These are phyloP conservation scores for Jordanella pulchra DNA, from an alignment of 2,797 vertebrate species.

Conservation along the genomic window DNA sequence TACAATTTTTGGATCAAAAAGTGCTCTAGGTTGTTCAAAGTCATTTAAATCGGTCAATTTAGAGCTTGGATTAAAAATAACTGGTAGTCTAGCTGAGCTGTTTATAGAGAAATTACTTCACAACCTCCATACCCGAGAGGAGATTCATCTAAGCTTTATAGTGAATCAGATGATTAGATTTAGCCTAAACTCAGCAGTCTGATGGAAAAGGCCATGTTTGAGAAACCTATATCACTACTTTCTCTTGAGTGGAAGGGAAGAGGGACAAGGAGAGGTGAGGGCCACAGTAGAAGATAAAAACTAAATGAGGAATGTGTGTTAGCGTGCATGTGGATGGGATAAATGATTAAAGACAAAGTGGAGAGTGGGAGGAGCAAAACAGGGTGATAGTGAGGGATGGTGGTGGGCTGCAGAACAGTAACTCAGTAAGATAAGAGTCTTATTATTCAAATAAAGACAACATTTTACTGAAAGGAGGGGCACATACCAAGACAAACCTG, in stretches of 20 bases:
- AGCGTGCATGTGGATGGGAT: not conserved
- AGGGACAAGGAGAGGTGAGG: constrained; percentile 59
- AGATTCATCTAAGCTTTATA: constrained; percentile 10
- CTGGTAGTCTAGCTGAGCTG: not conserved
- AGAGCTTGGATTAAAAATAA: constrained; percentile 6
- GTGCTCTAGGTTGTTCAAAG: not conserved
- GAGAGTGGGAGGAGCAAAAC: constrained; percentile 24
- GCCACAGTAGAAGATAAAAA: constrained; percentile 46
- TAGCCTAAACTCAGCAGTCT: constrained; percentile 5
- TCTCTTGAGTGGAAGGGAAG: constrained; percentile 6
- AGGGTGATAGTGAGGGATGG: constrained; percentile 37
- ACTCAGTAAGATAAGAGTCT: constrained; percentile 63
- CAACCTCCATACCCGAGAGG: not conserved
- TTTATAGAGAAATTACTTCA: constrained; percentile 16
- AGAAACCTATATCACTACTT: constrained; percentile 23
- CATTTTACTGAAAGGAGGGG: constrained; percentile 27
- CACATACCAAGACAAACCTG: constrained; percentile 39
- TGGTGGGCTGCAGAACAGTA: constrained; percentile 48
- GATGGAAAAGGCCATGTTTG: constrained; percentile 14
- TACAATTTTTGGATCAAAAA: constrained; percentile 1
- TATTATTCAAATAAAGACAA: constrained; percentile 71
- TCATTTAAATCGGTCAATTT: not conserved
- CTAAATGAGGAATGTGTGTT: constrained; percentile 13
- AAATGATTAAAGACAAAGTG: constrained; percentile 44
- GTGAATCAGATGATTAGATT: constrained; percentile 17